Base-by-base conservation (phyloP, 2,113 vertebrate genomes). In the Oplegnathus fasciatus region DNA sequence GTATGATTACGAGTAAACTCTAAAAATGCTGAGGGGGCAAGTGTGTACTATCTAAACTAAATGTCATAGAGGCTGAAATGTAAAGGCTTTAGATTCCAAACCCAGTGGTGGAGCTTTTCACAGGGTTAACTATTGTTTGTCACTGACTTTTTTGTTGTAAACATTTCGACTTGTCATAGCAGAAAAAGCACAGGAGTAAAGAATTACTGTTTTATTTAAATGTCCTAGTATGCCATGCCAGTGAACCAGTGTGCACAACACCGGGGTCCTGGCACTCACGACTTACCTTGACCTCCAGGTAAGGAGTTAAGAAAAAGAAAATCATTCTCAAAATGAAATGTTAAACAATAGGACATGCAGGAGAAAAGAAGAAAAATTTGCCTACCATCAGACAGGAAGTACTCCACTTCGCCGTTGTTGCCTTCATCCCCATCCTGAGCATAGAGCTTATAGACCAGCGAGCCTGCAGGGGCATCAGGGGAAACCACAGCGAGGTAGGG, bases 351-450 rank as follows among this genome's bases (percentile, higher is more conserved):
- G 17, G 7, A 30, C 42, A 48, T 18, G 5, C 3, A 34, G 26
- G 2, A 55, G n/a, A 48, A 28, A 46, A n/a, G 40, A 54, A 17
- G 1, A 50, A 64, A 82, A 64, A 46, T 0, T n/a, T 18, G 74
- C 88, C 89, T 95, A 97, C 97, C 97, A 81, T 97, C 96, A 22
- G 96, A 95, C 65, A 98, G 95, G 87, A 97, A 97, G 93, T 97
- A 98, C 54, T 97, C 97, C 85, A 97, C 95, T 81, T 96, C 93
- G 50, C 97, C 97, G 34, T 95, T 94, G 86, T 95, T 90, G 24
- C 97, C 97, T 71, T 97, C 96, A 71, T 98, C 97, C 11, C 93
- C 95, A 58, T 98, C 97, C 71, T 92, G 87, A 52, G 97, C 97
- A 0, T 92, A 81, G 40, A 98, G 96, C 81, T 94, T 96, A 92